A percentile compares a stretch with the other conserved stretches of the same genome.
These are phyloP conservation scores for Cheiracanthium punctorium DNA, from an alignment of 2,888 invertebrate species.

Conservation along the genomic window DNA sequence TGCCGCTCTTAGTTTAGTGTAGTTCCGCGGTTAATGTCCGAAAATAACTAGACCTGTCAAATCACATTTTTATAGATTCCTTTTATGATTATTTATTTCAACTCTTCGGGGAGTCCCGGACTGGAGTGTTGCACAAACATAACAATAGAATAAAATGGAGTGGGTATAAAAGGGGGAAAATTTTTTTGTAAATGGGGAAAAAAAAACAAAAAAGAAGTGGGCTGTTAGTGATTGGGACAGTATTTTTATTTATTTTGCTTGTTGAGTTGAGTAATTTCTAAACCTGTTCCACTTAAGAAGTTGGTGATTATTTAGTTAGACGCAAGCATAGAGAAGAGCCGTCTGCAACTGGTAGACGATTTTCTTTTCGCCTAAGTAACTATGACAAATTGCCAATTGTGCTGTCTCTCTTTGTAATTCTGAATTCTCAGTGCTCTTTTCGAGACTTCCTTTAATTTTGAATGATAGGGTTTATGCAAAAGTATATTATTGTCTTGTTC, in stretches of 20 bases:
- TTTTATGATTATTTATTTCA: slow-evolving; percentile 6
- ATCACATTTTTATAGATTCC: not conserved
- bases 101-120: not conserved
- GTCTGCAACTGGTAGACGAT: too few relatives aligned
- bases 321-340: too few relatives aligned
- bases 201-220: not conserved
- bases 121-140: not conserved
- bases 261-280: not conserved
- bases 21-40: slow-evolving; percentile 9
- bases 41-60: slow-evolving; percentile 5
- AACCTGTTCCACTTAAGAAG: not conserved
- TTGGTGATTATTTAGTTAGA: too few relatives aligned
- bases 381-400: too few relatives aligned
- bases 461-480: too few relatives aligned
- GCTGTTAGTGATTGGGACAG: not conserved
- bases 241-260: not conserved
- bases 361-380: too few relatives aligned
- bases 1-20: not conserved
- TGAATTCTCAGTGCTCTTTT: too few relatives aligned
- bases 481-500: too few relatives aligned
- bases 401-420: too few relatives aligned
- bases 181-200: not conserved
- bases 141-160: not conserved
- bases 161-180: not conserved
- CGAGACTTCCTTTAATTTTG: too few relatives aligned